phyloP scores from a whole-genome alignment of 2,888 invertebrate species.

The Aporophyla lueneburgensis region DNA sequence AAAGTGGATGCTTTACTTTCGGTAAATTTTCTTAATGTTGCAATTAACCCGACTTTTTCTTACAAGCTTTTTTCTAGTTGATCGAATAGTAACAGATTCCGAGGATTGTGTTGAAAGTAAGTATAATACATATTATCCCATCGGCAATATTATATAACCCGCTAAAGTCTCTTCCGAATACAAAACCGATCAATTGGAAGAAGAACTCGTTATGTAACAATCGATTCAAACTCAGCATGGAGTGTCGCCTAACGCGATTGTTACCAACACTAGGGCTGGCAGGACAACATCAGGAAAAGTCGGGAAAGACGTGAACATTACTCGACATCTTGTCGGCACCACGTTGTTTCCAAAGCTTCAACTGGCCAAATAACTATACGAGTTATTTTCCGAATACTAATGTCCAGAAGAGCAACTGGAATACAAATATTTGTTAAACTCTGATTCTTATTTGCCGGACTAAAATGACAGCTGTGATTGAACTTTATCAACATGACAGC shows the following conservation, averaged over 20 bases:
- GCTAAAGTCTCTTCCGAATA: conserved; percentile 16
- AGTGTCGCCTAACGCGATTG: conserved; percentile 56
- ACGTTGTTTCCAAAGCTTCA: not conserved
- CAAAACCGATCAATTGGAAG: conserved; percentile 39
- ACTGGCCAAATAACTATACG: not conserved
- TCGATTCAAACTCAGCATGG: conserved; percentile 47
- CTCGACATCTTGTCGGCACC: not conserved
- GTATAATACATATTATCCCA: not conserved
- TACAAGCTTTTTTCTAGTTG: not conserved
- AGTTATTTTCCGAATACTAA: too few species aligned
- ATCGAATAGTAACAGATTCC: not conserved
- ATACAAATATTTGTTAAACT: not conserved
- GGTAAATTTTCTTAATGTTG: not conserved
- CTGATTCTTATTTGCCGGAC: too few species aligned
- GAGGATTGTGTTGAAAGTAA: not conserved
- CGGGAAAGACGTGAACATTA: not conserved
- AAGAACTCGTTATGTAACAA: conserved; percentile 51
- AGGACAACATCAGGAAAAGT: not conserved
- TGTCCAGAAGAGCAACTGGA: too few species aligned
- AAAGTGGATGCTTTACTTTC: not conserved
- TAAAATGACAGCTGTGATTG: too few species aligned
- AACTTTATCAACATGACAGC: too few species aligned
- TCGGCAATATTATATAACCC: conserved; percentile 6
- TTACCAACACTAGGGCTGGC: conserved; percentile 42
- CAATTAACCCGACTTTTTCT: not conserved